Evolutionary conservation across 2,888 invertebrate genomes (phyloP).

Genomic region (Apantesis nais): DNA sequence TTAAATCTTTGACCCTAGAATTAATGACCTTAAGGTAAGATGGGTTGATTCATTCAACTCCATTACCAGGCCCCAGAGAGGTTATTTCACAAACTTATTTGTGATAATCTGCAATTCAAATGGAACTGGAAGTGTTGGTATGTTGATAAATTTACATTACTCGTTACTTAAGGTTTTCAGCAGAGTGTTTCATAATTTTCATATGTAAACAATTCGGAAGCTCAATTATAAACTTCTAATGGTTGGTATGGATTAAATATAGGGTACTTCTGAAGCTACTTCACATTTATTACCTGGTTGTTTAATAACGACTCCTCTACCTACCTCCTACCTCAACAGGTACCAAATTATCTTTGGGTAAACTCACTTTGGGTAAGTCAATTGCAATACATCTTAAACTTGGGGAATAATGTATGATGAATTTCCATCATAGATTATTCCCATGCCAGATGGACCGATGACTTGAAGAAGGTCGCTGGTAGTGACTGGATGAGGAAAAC

Average conservation of each 20-base stretch:
- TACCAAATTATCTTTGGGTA: background rate
- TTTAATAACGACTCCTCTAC: too few species aligned
- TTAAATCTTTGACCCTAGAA: slow-evolving; percentile 22
- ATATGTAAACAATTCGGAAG: slow-evolving; percentile 50
- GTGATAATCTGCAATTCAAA: slow-evolving; percentile 71
- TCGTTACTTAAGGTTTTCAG: slow-evolving; percentile 56
- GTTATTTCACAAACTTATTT: slow-evolving; percentile 70
- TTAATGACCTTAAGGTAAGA: slow-evolving; percentile 40
- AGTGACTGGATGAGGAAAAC: too few species aligned
- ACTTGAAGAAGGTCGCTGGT: too few species aligned
- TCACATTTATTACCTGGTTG: background rate
- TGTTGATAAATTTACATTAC: slow-evolving; percentile 63
- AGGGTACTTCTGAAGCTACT: background rate
- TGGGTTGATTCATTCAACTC: slow-evolving; percentile 48
- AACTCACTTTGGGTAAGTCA: background rate
- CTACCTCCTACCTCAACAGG: background rate
- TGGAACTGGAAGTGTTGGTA: slow-evolving; percentile 59
- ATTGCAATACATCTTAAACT: background rate
- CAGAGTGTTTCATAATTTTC: slow-evolving; percentile 57
- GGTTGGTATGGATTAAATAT: slow-evolving; percentile 1
- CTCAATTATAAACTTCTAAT: background rate
- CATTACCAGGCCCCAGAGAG: slow-evolving; percentile 60
- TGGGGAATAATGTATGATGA: background rate
- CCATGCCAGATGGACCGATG: too few species aligned
- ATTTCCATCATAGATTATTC: too few species aligned